Percentiles rank a stretch among this genome's conserved stretches.
These are phyloP conservation scores for Ploceus nigricollis DNA, from an alignment of 2,113 vertebrate species.

Conservation along the genomic window DNA sequence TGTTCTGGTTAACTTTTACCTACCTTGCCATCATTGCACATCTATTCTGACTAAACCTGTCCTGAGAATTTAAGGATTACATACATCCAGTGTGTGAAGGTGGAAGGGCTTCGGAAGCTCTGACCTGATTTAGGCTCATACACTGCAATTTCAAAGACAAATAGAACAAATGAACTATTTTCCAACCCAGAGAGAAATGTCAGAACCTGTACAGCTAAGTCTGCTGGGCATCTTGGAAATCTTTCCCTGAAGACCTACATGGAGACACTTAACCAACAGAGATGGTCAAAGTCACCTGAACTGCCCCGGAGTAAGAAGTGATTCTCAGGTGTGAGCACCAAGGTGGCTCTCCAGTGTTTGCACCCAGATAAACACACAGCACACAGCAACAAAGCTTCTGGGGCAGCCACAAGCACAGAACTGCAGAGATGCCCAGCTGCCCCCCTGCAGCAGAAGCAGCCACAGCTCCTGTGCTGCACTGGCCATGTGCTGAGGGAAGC, in stretches of 20 bases:
- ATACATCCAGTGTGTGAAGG: fast-evolving
- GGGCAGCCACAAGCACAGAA: too few relatives aligned
- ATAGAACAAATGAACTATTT: background rate
- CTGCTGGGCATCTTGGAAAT: background rate
- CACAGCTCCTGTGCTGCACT: fast-evolving
- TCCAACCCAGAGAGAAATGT: background rate
- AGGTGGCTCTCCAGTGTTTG: fast-evolving
- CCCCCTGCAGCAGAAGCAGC: background rate
- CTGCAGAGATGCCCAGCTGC: fast-evolving
- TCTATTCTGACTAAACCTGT: background rate
- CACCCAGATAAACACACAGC: background rate
- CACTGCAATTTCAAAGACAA: background rate
- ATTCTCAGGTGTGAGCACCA: background rate
- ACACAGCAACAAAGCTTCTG: too few relatives aligned
- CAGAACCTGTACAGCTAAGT: background rate
- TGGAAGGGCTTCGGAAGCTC: background rate
- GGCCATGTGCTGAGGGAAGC: fast-evolving
- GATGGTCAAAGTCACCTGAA: background rate
- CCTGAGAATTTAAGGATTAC: background rate
- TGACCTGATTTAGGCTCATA: background rate
- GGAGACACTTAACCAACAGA: background rate
- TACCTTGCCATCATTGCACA: background rate
- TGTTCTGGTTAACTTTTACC: background rate
- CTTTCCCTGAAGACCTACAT: background rate
- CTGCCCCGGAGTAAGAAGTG: fast-evolving